Evolutionary conservation across 2,797 vertebrate genomes (phyloP).

Genomic region (Urocyon cinereoargenteus): DNA sequence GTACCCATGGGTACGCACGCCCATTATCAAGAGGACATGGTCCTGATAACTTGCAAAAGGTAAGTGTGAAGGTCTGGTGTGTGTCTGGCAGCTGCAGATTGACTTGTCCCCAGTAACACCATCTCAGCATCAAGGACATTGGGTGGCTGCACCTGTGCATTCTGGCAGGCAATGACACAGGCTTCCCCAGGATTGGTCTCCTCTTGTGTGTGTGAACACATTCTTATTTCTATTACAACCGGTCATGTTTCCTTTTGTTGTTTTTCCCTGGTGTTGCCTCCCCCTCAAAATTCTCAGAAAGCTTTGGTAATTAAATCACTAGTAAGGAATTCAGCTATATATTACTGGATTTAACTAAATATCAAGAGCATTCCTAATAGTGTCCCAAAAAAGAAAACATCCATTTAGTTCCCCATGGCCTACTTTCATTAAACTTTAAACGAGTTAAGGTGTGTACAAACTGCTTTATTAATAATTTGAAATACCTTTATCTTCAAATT

Average conservation of each 20-base stretch:
- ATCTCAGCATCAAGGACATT: constrained; percentile 68
- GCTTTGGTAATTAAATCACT: constrained; percentile 24
- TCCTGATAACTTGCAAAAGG: constrained; percentile 73
- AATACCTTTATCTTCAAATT: not conserved
- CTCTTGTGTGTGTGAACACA: constrained; percentile 60
- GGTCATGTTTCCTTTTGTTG: constrained; percentile 50
- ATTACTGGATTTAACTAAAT: constrained; percentile 9
- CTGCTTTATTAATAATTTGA: constrained; percentile 18
- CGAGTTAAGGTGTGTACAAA: not conserved
- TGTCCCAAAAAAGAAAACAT: not conserved
- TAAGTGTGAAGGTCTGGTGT: constrained; percentile 59
- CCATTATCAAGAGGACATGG: not conserved
- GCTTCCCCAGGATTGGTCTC: constrained; percentile 56
- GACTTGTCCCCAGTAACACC: constrained; percentile 81
- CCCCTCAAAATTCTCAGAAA: not conserved
- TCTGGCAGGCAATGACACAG: constrained; percentile 67
- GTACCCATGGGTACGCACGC: constrained; percentile 1
- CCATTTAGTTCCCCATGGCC: not conserved
- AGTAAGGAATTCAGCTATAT: not conserved
- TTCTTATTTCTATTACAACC: constrained; percentile 57
- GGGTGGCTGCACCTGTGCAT: constrained; percentile 54
- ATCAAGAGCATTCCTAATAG: not conserved
- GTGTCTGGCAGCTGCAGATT: constrained; percentile 81
- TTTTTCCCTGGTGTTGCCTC: not conserved
- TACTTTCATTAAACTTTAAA: constrained; percentile 2